Percentiles rank a stretch among this genome's conserved stretches.
phyloP scores from a whole-genome alignment of 2,113 vertebrate species.

The Physeter macrocephalus region DNA sequence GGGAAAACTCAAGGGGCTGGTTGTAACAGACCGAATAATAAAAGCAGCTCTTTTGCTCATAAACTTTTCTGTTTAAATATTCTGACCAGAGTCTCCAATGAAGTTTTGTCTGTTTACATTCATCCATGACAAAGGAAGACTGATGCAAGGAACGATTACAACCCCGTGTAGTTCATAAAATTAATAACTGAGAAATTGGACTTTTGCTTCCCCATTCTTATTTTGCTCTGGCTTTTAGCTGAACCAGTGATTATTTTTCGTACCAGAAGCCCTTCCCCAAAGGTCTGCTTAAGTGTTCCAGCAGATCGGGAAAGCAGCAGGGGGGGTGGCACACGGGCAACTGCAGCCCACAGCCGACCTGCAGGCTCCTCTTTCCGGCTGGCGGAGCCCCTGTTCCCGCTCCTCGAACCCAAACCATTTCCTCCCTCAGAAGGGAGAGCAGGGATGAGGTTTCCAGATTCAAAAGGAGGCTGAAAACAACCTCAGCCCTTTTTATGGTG shows the following conservation, averaged over 20 bases:
- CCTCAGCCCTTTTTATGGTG: slow-evolving; percentile 54
- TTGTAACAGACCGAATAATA: neutral
- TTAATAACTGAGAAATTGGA: neutral
- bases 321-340: slow-evolving; percentile 35
- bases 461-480: slow-evolving; percentile 57
- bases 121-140: neutral
- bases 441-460: slow-evolving; percentile 80
- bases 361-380: slow-evolving; percentile 61
- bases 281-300: slow-evolving; percentile 58
- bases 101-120: neutral
- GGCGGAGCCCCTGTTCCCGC: slow-evolving; percentile 65
- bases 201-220: neutral
- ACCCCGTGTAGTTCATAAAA: neutral
- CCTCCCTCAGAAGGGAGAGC: slow-evolving; percentile 75
- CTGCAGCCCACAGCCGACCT: neutral
- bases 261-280: slow-evolving; percentile 17
- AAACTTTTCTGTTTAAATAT: neutral
- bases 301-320: slow-evolving; percentile 46
- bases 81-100: neutral
- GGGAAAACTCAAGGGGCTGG: neutral
- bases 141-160: neutral
- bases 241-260: neutral
- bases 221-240: neutral
- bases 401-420: slow-evolving; percentile 81
- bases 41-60: neutral